phyloP scores from a whole-genome alignment of 2,888 invertebrate species.

The Cataglyphis cursor region DNA sequence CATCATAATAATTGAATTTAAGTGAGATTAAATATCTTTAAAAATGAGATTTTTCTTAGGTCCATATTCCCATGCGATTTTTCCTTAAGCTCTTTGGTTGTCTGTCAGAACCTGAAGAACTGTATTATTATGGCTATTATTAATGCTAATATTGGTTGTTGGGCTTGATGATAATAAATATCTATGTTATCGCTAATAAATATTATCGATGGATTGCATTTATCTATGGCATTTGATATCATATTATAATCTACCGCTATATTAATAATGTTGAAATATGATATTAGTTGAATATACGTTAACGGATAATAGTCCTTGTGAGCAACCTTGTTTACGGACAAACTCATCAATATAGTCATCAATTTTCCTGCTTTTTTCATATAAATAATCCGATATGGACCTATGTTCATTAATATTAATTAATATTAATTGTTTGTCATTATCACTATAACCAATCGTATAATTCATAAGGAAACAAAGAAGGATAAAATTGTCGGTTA shows the following conservation, averaged over 20 bases:
- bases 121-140: no score
- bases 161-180: constrained; percentile 36
- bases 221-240: constrained; percentile 26
- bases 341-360: constrained; percentile 6
- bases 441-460: neutral
- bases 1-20: no score
- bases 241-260: constrained; percentile 23
- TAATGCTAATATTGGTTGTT: neutral
- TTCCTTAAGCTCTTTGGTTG: no score
- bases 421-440: neutral
- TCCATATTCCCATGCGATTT: no score
- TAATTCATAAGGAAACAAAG: neutral
- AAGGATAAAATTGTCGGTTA: neutral
- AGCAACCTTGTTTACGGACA: neutral
- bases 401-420: neutral
- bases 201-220: constrained; percentile 43
- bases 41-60: no score
- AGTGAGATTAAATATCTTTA: no score
- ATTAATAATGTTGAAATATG: constrained; percentile 27
- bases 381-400: neutral
- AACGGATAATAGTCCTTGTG: constrained; percentile 25
- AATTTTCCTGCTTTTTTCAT: neutral
- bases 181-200: constrained; percentile 42
- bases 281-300: constrained; percentile 18
- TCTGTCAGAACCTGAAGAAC: no score